phyloP scores from a whole-genome alignment of 2,888 invertebrate genomes.

The Phengaris alcon region DNA sequence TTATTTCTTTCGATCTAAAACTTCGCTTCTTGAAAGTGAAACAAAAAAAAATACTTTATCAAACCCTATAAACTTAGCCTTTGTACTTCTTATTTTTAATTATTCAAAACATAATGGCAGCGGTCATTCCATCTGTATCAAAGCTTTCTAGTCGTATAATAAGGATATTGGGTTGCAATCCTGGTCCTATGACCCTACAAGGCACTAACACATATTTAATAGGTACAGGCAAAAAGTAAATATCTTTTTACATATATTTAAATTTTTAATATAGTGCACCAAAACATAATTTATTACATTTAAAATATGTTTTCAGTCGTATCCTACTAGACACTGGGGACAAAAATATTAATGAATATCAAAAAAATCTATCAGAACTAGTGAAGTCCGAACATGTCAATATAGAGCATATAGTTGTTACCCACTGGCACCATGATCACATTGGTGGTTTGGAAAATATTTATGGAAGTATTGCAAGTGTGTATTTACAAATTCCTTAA shows the following conservation, averaged over 20 bases:
- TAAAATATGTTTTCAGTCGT: conserved; percentile 82
- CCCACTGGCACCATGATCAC: conserved; percentile 99
- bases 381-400: conserved; percentile 85
- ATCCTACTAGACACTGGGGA: conserved; percentile 96
- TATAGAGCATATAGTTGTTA: conserved; percentile 91
- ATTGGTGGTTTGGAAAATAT: conserved; percentile 91
- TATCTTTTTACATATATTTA: conserved; percentile 31
- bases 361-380: conserved; percentile 83
- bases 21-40: neutral
- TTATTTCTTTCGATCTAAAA: neutral
- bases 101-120: conserved; percentile 65
- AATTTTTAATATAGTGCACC: neutral
- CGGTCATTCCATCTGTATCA: conserved; percentile 87
- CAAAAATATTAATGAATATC: conserved; percentile 87
- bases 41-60: neutral
- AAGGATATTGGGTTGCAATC: conserved; percentile 96
- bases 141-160: conserved; percentile 89
- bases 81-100: neutral
- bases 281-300: conserved; percentile 24
- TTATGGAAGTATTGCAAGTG: conserved; percentile 69
- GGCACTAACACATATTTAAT: conserved; percentile 98
- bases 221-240: conserved; percentile 92
- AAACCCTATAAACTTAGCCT: neutral
- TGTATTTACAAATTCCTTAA: conserved; percentile 36
- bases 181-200: conserved; percentile 97